Evolutionary conservation across 2,888 invertebrate species (phyloP).

Genomic region (Sinopyrophorus schimmeli): DNA sequence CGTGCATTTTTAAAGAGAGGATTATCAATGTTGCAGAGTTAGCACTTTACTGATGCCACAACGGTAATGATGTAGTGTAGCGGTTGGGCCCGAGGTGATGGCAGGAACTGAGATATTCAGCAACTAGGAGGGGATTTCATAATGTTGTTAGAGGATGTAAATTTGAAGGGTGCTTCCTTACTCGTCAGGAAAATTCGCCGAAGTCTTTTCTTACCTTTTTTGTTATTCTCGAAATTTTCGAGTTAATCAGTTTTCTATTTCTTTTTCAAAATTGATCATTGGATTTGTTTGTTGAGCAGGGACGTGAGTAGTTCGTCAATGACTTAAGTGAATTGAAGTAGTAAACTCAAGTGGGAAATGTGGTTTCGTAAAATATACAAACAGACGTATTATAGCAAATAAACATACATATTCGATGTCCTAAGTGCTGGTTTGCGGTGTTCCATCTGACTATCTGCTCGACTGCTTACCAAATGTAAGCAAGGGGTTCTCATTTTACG

Average conservation of each 20-base stretch:
- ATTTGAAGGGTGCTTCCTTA: slow-evolving; percentile 36
- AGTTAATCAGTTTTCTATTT: slow-evolving; percentile 35
- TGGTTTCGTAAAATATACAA: slow-evolving; percentile 26
- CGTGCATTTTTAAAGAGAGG: slow-evolving; percentile 13
- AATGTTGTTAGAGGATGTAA: slow-evolving; percentile 43
- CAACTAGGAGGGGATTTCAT: slow-evolving; percentile 36
- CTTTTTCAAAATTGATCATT: slow-evolving; percentile 29
- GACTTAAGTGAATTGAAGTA: slow-evolving; percentile 17
- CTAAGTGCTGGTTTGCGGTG: slow-evolving; percentile 31
- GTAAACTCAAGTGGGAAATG: slow-evolving; percentile 12
- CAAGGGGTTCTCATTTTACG: slow-evolving; percentile 26
- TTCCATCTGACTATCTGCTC: slow-evolving; percentile 26
- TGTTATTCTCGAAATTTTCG: slow-evolving; percentile 32
- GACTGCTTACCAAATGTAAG: slow-evolving; percentile 28
- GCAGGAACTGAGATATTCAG: slow-evolving; percentile 41
- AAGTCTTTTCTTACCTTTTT: slow-evolving; percentile 37
- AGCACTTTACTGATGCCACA: slow-evolving; percentile 40
- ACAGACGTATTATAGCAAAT: slow-evolving; percentile 29
- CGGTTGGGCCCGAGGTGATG: slow-evolving; percentile 41
- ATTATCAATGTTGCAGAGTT: slow-evolving; percentile 33
- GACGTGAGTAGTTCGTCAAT: slow-evolving; percentile 13
- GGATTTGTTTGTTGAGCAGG: too few species aligned
- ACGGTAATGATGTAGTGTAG: slow-evolving; percentile 46
- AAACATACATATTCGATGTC: slow-evolving; percentile 29
- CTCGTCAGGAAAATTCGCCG: slow-evolving; percentile 25